Evolutionary conservation across 2,113 vertebrate genomes (phyloP), one percentile per base, ranked within the genome.

Genomic region (Pterocles burchelli): DNA sequence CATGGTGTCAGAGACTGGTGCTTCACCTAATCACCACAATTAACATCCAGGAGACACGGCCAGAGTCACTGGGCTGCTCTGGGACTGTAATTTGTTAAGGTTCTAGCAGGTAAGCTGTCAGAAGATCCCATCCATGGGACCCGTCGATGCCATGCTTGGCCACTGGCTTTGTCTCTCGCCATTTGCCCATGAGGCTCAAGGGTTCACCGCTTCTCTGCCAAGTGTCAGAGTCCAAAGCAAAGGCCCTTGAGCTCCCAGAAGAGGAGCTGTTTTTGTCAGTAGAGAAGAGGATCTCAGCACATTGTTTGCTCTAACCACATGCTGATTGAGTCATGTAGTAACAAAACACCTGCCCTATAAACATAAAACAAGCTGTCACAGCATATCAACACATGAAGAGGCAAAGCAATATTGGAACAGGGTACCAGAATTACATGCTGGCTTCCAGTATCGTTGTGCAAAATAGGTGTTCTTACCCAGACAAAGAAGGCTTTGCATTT

Each of bases 261-360:
- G 76, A 90, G 52, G 51, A 89, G 57, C 34, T 80, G 43, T 0
- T 48, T 62, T 55, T 51, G 54, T 68, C 82, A 46, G 71, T 70
- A 52, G 57, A 71, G 61, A 87, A 86, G 4, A 5, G 67, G 46
- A 65, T 75, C 92, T 94, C 66, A 63, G 62, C 25, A 54, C 67
- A 11, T 16, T 71, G 66, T 48, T 90, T 80, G 26, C 63, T 88
- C 51, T 22, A 33, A 86, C 75, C 85, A 67, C 88, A 87, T 41
- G 81, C 79, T 63, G 93, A 66, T 8, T 88, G 90, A 90, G 71
- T 38, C 67, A 4, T 67, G 88, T 52, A 41, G 59, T 29, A 63
- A 86, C 75, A 90, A 55, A 94, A 78, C 84, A 86, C 89, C 77
- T 85, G 84, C 80, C 80, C 72, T 77, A 67, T 76, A 67, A 88